Conservation (phyloP, 37 sponge, comb jelly and placozoan species). For the Diacarnus erythraeanus region DNA sequence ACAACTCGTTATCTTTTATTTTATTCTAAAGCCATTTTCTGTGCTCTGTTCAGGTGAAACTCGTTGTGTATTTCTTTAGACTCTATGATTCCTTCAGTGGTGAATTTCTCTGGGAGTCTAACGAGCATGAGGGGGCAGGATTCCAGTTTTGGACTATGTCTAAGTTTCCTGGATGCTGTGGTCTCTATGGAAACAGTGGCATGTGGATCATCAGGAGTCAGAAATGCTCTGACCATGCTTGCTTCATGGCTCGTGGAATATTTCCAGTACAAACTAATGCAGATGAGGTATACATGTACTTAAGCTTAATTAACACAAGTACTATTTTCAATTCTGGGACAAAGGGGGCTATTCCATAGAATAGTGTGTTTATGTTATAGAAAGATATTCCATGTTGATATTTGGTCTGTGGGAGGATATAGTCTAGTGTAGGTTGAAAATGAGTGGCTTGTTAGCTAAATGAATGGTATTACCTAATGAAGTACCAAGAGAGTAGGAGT, state of each 20-base stretch:
- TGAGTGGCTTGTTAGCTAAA: too few species aligned
- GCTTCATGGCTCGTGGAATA: slow-evolving; percentile 44
- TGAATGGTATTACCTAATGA: too few species aligned
- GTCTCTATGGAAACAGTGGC: slow-evolving; percentile 45
- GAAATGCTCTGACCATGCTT: slow-evolving; percentile 50
- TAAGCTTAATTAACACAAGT: too few species aligned
- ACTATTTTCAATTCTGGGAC: too few species aligned
- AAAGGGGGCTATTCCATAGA: neutral
- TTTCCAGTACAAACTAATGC: slow-evolving; percentile 70
- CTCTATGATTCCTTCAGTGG: slow-evolving; percentile 62
- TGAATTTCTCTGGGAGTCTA: slow-evolving; percentile 68
- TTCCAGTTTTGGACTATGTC: slow-evolving; percentile 27
- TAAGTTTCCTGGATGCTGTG: slow-evolving; percentile 7
- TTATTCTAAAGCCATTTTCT: too few species aligned
- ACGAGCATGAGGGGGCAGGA: slow-evolving; percentile 51
- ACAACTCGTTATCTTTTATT: too few species aligned
- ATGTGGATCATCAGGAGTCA: slow-evolving; percentile 53
- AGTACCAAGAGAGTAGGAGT: too few species aligned
- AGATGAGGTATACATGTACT: slow-evolving; percentile 64
- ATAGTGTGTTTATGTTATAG: too few species aligned
- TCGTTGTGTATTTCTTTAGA: slow-evolving; percentile 26
- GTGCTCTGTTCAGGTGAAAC: too few species aligned
- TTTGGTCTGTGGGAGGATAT: too few species aligned
- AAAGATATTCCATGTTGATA: too few species aligned
- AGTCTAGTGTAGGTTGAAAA: too few species aligned